Evolutionary conservation across 2,113 vertebrate species (phyloP).

Genomic region (Gymnogyps californianus): DNA sequence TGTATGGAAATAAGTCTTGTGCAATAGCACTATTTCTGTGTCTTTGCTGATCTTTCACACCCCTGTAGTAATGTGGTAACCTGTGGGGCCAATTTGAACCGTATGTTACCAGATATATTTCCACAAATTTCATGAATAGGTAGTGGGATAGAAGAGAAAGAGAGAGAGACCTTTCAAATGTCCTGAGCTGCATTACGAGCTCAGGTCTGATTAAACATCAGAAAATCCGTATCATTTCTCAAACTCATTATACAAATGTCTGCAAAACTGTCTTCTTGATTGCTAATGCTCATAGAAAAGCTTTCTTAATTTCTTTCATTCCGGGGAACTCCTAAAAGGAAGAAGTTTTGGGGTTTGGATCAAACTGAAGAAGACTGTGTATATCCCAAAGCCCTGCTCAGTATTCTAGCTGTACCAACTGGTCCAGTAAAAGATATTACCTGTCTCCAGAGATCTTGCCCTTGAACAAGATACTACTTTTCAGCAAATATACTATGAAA

Average conservation of each 20-base stretch:
- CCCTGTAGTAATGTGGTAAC: not conserved
- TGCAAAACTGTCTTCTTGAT: not conserved
- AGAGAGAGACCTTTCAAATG: not conserved
- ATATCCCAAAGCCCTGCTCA: not conserved
- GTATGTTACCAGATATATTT: not conserved
- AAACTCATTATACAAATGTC: not conserved
- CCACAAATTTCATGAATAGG: not conserved
- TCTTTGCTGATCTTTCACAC: not conserved
- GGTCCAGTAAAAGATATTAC: not conserved
- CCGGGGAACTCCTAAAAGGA: not conserved
- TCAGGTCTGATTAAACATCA: slow-evolving; percentile 6
- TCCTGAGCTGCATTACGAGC: not conserved
- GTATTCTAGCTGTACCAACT: not conserved
- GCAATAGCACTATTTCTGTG: not conserved
- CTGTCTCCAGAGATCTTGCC: not conserved
- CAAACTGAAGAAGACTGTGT: not conserved
- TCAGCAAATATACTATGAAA: not conserved
- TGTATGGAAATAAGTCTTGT: not conserved
- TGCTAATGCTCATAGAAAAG: not conserved
- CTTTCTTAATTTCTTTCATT: not conserved
- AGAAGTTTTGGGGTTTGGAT: not conserved
- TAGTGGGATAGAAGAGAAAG: not conserved
- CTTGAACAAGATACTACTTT: not conserved
- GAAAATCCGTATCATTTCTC: not conserved
- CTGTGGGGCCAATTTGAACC: not conserved